Base-by-base conservation (phyloP, 2,797 vertebrate genomes). In the Monodelphis domestica region DNA sequence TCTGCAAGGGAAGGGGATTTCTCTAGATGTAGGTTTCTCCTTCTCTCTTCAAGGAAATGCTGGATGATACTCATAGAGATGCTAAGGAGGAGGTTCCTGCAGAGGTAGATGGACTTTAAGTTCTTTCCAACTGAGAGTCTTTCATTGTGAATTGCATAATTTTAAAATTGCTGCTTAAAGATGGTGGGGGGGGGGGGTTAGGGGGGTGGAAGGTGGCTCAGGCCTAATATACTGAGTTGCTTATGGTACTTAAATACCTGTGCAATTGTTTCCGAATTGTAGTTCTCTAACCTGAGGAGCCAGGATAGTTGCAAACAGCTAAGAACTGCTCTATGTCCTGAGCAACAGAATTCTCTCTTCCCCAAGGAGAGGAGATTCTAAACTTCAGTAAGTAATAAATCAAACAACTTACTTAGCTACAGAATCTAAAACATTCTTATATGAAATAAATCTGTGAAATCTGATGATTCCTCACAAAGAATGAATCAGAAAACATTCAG, bases 401-500 rank as follows among this genome's bases (percentile, higher is more conserved):
- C 63, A 15, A n/a, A n/a, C 89, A 91, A 88, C 6, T 89, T 94
- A 94, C 87, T 38, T 93, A 94, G 38, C 4, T 78, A n/a, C 9
- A 87, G 87, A 90, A 70, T 51, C 9, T 88, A 93, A 84, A 84
- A 93, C 9, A 26, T 92, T 51, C 21, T 84, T 14, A 91, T 6
- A 89, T 89, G 52, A 52, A 50, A 57, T 91, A 91, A 91, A 59
- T 92, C 53, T 89, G 90, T 51, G n/a, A 91, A 89, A 56, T 78
- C 87, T 93, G 93, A 1, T 91, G 89, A 95, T 90, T 90, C 38
- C 54, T 96, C 91, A 91, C 56, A 91, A 38, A 12, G 45, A 92
- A 84, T 54, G 21, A 45, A 84, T 84, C 1, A 11, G 38, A 3
- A 78, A 78, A 3, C 38, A 45, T 24, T 84, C 26, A 45, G 21